Percentiles rank a stretch among this genome's conserved stretches.
Conservation (phyloP, 2,113 vertebrate genomes). For the Lutjanus erythropterus region DNA sequence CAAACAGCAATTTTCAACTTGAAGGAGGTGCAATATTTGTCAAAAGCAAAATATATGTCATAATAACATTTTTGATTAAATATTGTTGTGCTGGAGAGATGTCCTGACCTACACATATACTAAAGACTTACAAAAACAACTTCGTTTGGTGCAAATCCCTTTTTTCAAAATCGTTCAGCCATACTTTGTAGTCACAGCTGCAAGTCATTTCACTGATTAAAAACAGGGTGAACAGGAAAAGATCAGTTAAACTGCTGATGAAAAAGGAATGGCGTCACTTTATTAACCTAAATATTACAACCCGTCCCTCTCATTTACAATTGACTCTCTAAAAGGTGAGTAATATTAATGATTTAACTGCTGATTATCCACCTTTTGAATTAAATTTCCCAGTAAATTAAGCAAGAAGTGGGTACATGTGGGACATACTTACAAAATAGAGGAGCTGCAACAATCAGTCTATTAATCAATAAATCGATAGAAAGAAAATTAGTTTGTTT, state of each 20-base stretch:
- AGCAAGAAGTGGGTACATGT: background rate
- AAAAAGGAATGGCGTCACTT: conserved; percentile 4
- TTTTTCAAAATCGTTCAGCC: no score
- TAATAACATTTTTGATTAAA: no score
- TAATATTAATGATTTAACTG: conserved; percentile 4
- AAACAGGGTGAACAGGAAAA: conserved; percentile 33
- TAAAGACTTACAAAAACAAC: no score
- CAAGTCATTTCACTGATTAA: conserved; percentile 54
- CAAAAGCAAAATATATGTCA: no score
- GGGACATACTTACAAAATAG: background rate
- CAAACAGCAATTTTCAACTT: no score
- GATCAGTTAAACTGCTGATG: conserved; percentile 17
- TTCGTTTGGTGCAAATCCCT: no score
- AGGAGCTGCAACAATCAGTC: no score
- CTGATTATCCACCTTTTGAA: conserved; percentile 13
- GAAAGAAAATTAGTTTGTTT: no score
- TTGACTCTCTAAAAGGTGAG: conserved; percentile 1
- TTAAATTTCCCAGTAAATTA: background rate
- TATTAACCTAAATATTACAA: conserved; percentile 63
- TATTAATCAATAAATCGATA: no score
- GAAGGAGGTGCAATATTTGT: no score
- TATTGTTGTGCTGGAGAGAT: no score
- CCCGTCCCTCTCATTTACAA: background rate
- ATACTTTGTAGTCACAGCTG: background rate
- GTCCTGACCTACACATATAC: no score